Evolutionary conservation across 2,113 vertebrate species (phyloP).

Genomic region (Malurus melanocephalus): DNA sequence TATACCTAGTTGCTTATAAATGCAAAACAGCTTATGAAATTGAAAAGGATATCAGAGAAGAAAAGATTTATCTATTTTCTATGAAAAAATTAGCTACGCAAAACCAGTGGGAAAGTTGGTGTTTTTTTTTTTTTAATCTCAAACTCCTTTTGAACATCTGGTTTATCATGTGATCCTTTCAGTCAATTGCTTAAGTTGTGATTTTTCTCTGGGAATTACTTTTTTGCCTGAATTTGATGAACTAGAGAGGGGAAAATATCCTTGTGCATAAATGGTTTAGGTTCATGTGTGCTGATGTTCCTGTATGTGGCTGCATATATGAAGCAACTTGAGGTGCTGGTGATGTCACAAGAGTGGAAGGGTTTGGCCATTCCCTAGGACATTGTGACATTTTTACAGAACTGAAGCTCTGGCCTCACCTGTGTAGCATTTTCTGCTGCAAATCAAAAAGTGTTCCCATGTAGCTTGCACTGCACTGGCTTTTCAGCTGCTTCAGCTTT

Average conservation of each 20-base stretch:
- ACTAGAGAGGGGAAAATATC: neutral
- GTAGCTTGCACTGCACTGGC: neutral
- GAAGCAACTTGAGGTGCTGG: neutral
- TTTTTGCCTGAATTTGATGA: neutral
- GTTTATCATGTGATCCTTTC: neutral
- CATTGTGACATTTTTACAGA: neutral
- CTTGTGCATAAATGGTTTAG: neutral
- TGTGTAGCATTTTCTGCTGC: neutral
- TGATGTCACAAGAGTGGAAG: neutral
- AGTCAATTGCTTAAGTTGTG: neutral
- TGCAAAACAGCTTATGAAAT: neutral
- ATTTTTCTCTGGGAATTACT: neutral
- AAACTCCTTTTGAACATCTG: neutral
- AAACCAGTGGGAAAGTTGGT: neutral
- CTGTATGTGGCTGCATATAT: neutral
- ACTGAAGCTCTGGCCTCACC: neutral
- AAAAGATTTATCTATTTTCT: neutral
- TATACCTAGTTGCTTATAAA: neutral
- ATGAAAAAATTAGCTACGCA: neutral
- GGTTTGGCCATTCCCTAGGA: neutral
- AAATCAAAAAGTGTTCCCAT: neutral
- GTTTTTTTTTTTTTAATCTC: neutral
- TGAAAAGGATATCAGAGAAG: neutral
- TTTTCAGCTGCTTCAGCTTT: constrained; percentile 1
- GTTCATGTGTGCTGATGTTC: neutral